These are phyloP conservation scores for Lapara coniferarum DNA, from an alignment of 2,888 invertebrate species.

Conservation along the genomic window DNA sequence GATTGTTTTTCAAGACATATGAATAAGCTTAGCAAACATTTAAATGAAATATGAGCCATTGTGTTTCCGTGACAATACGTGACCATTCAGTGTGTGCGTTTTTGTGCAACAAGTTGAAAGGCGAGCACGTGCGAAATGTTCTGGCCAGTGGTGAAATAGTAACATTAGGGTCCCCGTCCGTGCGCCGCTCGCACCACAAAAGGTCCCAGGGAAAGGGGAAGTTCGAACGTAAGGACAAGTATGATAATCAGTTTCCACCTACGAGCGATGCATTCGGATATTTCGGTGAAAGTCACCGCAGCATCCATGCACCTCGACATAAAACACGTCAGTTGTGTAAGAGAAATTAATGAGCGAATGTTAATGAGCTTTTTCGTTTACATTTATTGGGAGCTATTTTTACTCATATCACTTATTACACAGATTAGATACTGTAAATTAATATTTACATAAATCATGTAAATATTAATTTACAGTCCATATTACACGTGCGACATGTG, in stretches of 20 bases:
- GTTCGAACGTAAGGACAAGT: slow-evolving; percentile 1
- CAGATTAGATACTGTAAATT: background rate
- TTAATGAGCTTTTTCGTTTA: slow-evolving; percentile 20
- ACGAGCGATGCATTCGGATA: slow-evolving; percentile 7
- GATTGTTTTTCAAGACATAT: background rate
- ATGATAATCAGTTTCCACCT: slow-evolving; percentile 26
- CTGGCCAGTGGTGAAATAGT: slow-evolving; percentile 26
- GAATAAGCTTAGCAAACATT: slow-evolving; percentile 19
- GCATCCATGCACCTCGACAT: slow-evolving; percentile 4
- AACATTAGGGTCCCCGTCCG: slow-evolving; percentile 19
- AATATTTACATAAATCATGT: background rate
- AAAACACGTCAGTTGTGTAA: slow-evolving; percentile 13
- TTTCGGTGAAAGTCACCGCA: slow-evolving; percentile 18
- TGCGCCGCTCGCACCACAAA: background rate
- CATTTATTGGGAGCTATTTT: background rate
- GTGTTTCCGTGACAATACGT: slow-evolving; percentile 52
- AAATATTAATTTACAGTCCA: background rate
- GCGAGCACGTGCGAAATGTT: slow-evolving; percentile 46
- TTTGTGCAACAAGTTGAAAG: slow-evolving; percentile 48
- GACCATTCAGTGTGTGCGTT: slow-evolving; percentile 37
- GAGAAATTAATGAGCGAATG: slow-evolving; percentile 20
- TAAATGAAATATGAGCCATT: slow-evolving; percentile 49
- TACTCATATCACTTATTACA: background rate
- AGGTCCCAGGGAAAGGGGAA: slow-evolving; percentile 24
- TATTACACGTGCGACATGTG: background rate